Evolutionary conservation across 2,888 invertebrate species (phyloP), one percentile per base, ranked within the genome.

Genomic region (Agrotis puta): DNA sequence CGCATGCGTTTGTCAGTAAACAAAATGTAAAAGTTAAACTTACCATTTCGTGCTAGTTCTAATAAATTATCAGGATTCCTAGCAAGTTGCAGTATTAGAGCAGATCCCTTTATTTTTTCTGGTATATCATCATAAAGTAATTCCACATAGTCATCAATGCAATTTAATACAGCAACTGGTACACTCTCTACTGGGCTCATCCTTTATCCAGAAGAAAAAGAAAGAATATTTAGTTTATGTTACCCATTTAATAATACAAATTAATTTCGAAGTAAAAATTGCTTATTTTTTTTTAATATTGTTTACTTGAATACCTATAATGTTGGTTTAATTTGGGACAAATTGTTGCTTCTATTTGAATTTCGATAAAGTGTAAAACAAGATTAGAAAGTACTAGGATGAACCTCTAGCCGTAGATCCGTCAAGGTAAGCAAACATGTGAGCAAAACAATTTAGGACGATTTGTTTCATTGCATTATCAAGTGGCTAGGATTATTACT

Each of bases 131-230:
- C 99, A 94, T 99, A 99, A 24, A 99, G 96, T 79, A 99, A 95
- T 93, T 99, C 99, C 67, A 99, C 98, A 94, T 99, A 99, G 87
- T 98, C 98, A 91, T 99, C 98, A 79, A 99, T 97, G 91, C 98
- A 97, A 90, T 98, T 98, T 82, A 99, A 97, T 79, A 98, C 96
- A 57, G 97, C 97, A 53, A 94, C 89, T 64, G 94, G 93, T 9
- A 93, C 90, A 92, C 97, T 97, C 91, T 98, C 97, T 27, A 96
- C 94, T 72, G 96, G 94, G 84, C 96, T 96, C 93, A 96, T 96
- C 59, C 47, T 70, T 11, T 33, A 54, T 54, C 24, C 18, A 27
- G 48, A 24, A 39, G 14, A 58, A 64, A 11, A 51, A 18, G 7
- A 48, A 54, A n/a, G 13, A 59, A 68, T 5, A 53, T 20, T 48